phyloP scores from a whole-genome alignment of 2,113 vertebrate genomes.

The Uria lomvia region DNA sequence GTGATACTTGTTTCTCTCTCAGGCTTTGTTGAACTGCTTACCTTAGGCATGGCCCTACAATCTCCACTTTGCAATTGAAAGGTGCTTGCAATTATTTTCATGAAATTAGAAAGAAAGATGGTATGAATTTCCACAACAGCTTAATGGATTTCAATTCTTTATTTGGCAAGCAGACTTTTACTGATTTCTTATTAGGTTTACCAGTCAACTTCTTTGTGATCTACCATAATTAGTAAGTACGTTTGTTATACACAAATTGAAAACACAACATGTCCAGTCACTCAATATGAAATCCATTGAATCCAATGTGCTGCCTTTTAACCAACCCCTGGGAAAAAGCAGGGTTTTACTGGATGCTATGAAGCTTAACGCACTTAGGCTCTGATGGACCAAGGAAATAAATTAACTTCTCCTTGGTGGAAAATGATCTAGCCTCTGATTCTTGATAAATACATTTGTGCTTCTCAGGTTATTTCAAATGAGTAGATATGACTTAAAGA shows the following conservation, averaged over 20 bases:
- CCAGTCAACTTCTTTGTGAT: neutral
- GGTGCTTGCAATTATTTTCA: neutral
- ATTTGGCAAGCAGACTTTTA: neutral
- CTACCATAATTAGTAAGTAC: neutral
- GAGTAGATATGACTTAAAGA: neutral
- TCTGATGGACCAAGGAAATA: neutral
- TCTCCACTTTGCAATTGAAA: neutral
- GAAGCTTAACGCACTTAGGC: neutral
- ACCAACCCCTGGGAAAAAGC: neutral
- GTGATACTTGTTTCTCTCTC: neutral
- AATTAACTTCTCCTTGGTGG: neutral
- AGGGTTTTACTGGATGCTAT: neutral
- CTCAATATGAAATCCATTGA: neutral
- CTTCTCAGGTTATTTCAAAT: neutral
- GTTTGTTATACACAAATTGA: neutral
- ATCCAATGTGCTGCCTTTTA: neutral
- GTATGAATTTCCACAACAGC: neutral
- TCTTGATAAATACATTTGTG: neutral
- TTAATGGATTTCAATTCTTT: neutral
- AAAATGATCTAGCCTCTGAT: neutral
- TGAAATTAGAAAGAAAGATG: neutral
- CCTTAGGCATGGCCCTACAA: neutral
- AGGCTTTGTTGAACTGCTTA: neutral
- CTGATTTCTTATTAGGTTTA: neutral
- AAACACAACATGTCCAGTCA: neutral